Evolutionary conservation across 2,888 invertebrate species (phyloP).

Genomic region (Agrenia bidenticulata): DNA sequence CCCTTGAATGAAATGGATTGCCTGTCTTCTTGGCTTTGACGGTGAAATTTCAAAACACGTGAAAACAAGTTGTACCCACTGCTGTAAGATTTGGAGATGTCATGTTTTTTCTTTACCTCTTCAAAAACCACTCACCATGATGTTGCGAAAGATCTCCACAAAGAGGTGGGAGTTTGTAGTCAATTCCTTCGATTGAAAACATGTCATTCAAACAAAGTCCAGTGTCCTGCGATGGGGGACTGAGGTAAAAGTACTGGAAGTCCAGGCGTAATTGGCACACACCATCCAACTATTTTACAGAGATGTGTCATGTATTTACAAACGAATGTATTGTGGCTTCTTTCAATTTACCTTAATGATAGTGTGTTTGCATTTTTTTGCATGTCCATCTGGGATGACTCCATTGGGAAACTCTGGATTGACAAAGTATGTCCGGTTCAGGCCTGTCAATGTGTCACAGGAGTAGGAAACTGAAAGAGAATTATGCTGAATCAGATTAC

Average conservation of each 20-base stretch:
- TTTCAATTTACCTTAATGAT: slow-evolving; percentile 38
- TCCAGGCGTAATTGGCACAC: slow-evolving; percentile 72
- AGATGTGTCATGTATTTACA: no score
- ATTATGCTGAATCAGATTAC: no score
- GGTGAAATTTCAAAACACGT: background rate
- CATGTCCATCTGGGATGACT: slow-evolving; percentile 49
- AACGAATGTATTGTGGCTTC: no score
- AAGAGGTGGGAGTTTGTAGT: slow-evolving; percentile 43
- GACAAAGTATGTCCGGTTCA: slow-evolving; percentile 70
- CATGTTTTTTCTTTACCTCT: no score
- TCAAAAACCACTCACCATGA: slow-evolving; percentile 43
- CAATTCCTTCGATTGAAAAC: slow-evolving; percentile 46
- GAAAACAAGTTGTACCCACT: no score
- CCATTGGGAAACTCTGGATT: slow-evolving; percentile 61
- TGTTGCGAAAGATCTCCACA: slow-evolving; percentile 51
- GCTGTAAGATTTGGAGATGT: no score
- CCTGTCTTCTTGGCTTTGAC: background rate
- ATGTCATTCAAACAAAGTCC: slow-evolving; percentile 45
- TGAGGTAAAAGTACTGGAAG: slow-evolving; percentile 69
- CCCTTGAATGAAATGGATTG: slow-evolving; percentile 15
- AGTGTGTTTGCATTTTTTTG: slow-evolving; percentile 42
- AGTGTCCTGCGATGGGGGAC: slow-evolving; percentile 29
- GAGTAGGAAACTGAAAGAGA: slow-evolving; percentile 64
- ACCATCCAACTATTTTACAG: slow-evolving; percentile 39
- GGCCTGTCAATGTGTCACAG: slow-evolving; percentile 67